Evolutionary conservation across 2,797 vertebrate species (phyloP), one percentile per base, ranked within the genome.

Genomic region (Sus cebifrons): DNA sequence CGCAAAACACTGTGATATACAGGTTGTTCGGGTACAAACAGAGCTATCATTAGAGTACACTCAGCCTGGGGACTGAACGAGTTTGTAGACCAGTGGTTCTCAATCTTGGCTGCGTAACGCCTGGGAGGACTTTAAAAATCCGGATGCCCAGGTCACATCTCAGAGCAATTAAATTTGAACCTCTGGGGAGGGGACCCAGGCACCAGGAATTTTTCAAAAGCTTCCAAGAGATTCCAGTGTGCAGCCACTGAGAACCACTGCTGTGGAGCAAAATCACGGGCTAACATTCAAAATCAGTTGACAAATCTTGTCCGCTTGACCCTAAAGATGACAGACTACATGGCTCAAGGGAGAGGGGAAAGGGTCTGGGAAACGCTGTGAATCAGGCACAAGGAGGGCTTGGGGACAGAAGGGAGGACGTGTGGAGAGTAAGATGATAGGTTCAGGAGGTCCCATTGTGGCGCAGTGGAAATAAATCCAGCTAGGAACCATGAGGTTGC

Each of bases 1-100:
- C 82, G 91, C 95, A 84, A 94, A 96, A 95, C 71, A 29, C 74
- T 67, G 16, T 58, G 60, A 71, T 79, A 32, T 29, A 74, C 12
- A 23, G 88, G 85, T 64, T 78, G 21, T 14, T 70, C 58, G 87
- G 67, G 40, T 83, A 86, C 67, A 92, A 92, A 91, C 15, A 92
- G 71, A 91, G 54, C 60, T 94, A 75, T 94, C 83, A 86, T 91
- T 86, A 94, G 78, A 86, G 60, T 21, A 62, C 7, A 79, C 10
- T 56, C 64, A 32, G 49, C n/a, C 65, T 62, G 25, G 73, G 68
- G 64, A 67, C 5, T 75, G 91, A 82, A 56, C 40, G 52, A 36
- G 82, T 81, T 25, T 83, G 32, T 8, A 85, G 70, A 29, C 5
- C 40, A 56, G 32, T 4, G 62, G 77, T 36, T 97, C 70, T 79